phyloP scores from a whole-genome alignment of 2,888 invertebrate species.

The Caradrina clavipalpis region DNA sequence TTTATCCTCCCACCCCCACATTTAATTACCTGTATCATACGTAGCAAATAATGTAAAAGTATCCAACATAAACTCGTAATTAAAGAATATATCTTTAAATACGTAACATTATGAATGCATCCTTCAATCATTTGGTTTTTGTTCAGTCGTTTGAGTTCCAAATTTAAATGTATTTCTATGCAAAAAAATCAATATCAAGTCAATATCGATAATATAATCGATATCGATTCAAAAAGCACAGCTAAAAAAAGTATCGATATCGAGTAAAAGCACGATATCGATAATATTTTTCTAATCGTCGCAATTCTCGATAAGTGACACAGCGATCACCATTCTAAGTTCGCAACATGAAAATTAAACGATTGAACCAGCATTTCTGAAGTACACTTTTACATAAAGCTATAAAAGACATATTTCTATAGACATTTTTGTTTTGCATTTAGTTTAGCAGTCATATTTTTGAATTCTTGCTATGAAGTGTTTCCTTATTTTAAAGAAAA shows the following conservation, averaged over 20 bases:
- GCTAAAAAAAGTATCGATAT: neutral
- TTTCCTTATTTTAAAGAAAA: constrained; percentile 1
- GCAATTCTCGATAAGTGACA: neutral
- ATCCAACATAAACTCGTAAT: neutral
- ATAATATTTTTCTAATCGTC: too few relatives aligned
- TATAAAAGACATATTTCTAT: constrained; percentile 47
- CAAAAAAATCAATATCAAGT: neutral
- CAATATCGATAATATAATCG: too few relatives aligned
- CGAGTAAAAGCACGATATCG: neutral
- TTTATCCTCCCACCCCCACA: too few relatives aligned
- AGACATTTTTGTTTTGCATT: constrained; percentile 48
- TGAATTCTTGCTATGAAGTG: constrained; percentile 24
- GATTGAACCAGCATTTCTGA: constrained; percentile 2
- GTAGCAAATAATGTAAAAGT: neutral
- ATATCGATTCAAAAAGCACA: neutral
- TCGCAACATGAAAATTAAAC: neutral
- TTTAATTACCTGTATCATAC: neutral
- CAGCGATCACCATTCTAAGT: too few relatives aligned
- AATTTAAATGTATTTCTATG: neutral
- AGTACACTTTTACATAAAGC: constrained; percentile 22
- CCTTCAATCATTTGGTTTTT: constrained; percentile 14
- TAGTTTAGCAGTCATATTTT: constrained; percentile 45
- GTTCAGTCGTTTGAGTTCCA: constrained; percentile 14
- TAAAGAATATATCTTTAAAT: neutral
- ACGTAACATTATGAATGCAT: constrained; percentile 39